A percentile compares a stretch with the other conserved stretches of the same genome.
These are phyloP conservation scores for Amphipoea oculea DNA, from an alignment of 2,888 invertebrate species.

Conservation along the genomic window DNA sequence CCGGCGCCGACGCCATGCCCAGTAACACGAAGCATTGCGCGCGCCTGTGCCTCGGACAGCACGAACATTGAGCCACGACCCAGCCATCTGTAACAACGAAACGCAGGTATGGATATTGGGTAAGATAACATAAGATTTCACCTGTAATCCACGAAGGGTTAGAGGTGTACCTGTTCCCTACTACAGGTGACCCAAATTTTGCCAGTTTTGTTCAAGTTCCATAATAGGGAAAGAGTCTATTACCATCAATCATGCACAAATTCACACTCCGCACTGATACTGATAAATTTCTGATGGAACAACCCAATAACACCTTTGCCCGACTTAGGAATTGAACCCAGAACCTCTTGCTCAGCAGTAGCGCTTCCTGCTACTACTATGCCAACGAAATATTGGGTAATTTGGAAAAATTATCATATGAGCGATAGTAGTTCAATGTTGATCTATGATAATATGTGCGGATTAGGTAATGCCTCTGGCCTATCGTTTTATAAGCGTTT, in stretches of 20 bases:
- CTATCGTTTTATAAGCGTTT: not conserved
- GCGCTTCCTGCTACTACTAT: not conserved
- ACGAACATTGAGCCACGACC: slow-evolving; percentile 99
- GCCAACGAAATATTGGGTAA: not conserved
- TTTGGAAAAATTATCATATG: not conserved
- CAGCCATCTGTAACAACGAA: slow-evolving; percentile 91
- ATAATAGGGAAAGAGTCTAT: no score
- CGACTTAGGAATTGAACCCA: not conserved
- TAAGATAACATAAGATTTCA: not conserved
- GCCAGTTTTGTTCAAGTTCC: no score
- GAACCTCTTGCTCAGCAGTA: not conserved
- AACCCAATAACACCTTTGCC: not conserved
- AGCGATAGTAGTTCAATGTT: not conserved
- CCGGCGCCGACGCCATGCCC: slow-evolving; percentile 65
- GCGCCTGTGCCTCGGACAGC: slow-evolving; percentile 95
- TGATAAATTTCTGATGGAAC: not conserved
- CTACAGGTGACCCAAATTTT: not conserved
- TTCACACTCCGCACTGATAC: not conserved
- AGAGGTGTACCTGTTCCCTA: not conserved
- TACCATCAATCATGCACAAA: no score
- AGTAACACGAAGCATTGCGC: slow-evolving; percentile 87
- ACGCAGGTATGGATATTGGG: not conserved
- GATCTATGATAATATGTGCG: not conserved
- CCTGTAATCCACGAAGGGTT: not conserved
- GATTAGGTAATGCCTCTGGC: not conserved